phyloP scores from a whole-genome alignment of 2,797 vertebrate species.

The Salmo trutta region DNA sequence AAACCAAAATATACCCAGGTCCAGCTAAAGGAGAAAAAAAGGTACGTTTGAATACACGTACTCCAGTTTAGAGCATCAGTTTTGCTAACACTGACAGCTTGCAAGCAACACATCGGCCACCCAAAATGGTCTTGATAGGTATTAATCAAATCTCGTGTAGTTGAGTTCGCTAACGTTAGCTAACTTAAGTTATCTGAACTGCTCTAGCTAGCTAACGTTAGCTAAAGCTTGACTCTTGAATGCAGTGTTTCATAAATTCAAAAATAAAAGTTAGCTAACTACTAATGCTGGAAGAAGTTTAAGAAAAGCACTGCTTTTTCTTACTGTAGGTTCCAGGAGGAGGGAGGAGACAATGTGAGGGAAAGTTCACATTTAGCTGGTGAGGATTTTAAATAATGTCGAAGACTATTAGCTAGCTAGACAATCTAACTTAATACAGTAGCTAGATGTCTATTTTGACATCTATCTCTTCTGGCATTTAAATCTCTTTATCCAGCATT shows the following conservation, averaged over 20 bases:
- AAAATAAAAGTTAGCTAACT: background rate
- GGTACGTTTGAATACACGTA: background rate
- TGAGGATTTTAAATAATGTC: background rate
- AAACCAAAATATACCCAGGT: constrained; percentile 1
- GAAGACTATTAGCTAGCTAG: background rate
- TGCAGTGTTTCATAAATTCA: no score
- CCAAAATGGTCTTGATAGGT: background rate
- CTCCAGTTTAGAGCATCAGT: background rate
- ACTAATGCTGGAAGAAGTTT: background rate
- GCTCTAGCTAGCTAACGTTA: background rate
- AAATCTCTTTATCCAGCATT: background rate
- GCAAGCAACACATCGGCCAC: background rate
- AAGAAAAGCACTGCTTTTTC: background rate
- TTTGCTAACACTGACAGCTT: background rate
- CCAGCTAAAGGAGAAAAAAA: constrained; percentile 6
- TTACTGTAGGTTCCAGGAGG: background rate
- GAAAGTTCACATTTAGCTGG: background rate
- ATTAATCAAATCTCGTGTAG: background rate
- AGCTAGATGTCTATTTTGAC: background rate
- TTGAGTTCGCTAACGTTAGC: background rate
- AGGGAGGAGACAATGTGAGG: background rate
- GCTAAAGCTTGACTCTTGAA: background rate
- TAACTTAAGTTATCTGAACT: background rate
- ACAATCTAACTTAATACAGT: no score
- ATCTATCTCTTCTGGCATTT: background rate